Base-by-base conservation (phyloP, 2,888 invertebrate species). In the Leucoptera coffeella region DNA sequence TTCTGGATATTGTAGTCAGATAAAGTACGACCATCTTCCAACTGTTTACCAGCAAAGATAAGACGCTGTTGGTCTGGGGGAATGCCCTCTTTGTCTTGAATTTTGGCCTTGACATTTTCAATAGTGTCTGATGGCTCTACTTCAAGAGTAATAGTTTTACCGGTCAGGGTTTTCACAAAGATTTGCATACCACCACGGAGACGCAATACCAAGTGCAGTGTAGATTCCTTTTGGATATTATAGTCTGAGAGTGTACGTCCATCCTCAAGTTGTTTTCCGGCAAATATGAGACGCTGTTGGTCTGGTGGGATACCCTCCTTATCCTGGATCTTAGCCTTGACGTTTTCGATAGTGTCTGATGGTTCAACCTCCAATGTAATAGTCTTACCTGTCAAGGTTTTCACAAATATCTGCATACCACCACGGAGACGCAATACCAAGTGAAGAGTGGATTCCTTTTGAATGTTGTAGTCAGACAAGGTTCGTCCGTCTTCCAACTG, bases 341-440 rank as follows among this genome's bases (percentile, higher is more conserved):
- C 36, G 26, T 36, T 36, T 7, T 36, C 36, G 13, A 36, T 36
- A 2, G 35, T 36, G 19, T 36, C 36, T 6, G 36, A 31, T 3
- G 36, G 12, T 12, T 36, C 36, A 2, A 36, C 36, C 14, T 36
- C 36, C 3, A 36, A 15, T 12, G 36, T 36, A 12, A 36, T 36
- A 2, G 36, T 36, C 6, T 36, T 36, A 2, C 36, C 36, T 21
- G 36, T 36, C 6, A 36, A 15, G 6, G 36, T 36, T 20, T 36
- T 36, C 0, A 36, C 36, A n/a, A 36, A 36, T 8, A 36, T 36
- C 14, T 36, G 36, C 36, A 36, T 36, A 10, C 36, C 36, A 20
- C 36, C 36, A 5, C 36, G 31, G 1, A 36, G 33, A 32, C 36
- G 36, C 24, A 36, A 10, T 1, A 36, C 36, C n/a, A 36, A 12